Conservation (phyloP, 1,140 invertebrate species). For the Pseudobourletiella spinata region DNA sequence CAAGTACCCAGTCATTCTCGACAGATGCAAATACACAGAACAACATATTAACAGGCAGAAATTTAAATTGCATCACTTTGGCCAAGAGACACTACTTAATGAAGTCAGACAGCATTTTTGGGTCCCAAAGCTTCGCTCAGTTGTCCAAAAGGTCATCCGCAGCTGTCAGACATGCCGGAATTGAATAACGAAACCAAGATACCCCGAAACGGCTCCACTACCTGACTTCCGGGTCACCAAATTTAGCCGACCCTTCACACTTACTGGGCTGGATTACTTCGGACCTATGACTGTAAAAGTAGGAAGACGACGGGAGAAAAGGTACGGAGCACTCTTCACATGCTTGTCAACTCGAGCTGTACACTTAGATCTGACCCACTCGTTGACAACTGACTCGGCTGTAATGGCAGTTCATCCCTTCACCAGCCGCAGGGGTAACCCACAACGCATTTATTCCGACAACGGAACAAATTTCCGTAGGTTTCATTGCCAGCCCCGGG, state of each 20-base stretch:
- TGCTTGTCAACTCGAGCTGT: conserved; percentile 29
- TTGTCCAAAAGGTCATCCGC: no score
- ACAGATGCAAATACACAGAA: no score
- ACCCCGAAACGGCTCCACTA: conserved; percentile 13
- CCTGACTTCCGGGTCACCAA: conserved; percentile 12
- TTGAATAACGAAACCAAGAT: not conserved
- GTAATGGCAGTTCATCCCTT: conserved; percentile 18
- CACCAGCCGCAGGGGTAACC: not conserved
- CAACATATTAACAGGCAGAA: no score
- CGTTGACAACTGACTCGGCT: conserved; percentile 14
- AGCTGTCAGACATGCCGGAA: no score
- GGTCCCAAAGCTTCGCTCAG: no score
- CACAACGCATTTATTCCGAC: conserved; percentile 5
- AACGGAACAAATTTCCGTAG: conserved; percentile 7
- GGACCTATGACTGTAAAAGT: conserved; percentile 34
- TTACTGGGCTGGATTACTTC: no score
- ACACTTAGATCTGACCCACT: conserved; percentile 10
- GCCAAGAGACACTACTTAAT: no score
- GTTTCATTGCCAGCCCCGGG: no score
- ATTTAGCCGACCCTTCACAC: conserved; percentile 32
- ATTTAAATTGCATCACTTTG: no score
- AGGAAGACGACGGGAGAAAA: not conserved
- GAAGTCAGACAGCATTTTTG: no score
- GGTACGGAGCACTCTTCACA: conserved; percentile 24
- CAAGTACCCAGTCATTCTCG: no score